Percentiles rank a stretch among this genome's conserved stretches.
phyloP scores from a whole-genome alignment of 2,888 invertebrate species.

The Deroplatys truncata region DNA sequence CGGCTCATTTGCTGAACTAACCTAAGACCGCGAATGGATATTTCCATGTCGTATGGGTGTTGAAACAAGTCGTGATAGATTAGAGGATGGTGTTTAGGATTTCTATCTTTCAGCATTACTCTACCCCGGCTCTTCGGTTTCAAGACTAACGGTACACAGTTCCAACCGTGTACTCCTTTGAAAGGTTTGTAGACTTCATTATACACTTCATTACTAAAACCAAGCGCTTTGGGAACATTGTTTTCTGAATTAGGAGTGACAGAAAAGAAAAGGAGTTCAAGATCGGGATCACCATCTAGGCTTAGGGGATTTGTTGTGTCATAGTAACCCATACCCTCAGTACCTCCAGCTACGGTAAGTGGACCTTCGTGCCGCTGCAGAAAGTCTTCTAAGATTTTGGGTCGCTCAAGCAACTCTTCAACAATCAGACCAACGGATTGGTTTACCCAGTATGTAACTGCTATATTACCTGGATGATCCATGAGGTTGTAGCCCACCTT shows the following conservation, averaged over 20 bases:
- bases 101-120: constrained; percentile 73
- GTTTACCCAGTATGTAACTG: constrained; percentile 68
- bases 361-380: constrained; percentile 62
- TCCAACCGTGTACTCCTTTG: constrained; percentile 41
- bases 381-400: constrained; percentile 50
- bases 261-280: not conserved
- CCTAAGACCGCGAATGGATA: constrained; percentile 34
- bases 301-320: constrained; percentile 57
- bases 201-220: constrained; percentile 43
- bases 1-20: constrained; percentile 56
- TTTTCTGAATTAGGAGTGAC: not conserved
- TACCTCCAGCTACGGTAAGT: constrained; percentile 71
- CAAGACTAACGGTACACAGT: constrained; percentile 59
- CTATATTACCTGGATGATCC: constrained; percentile 72
- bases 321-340: constrained; percentile 72
- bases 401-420: not conserved
- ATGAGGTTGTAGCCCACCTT: constrained; percentile 78
- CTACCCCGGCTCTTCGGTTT: constrained; percentile 77
- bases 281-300: not conserved
- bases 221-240: constrained; percentile 37
- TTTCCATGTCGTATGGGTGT: constrained; percentile 43
- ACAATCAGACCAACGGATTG: constrained; percentile 46
- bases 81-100: constrained; percentile 78
- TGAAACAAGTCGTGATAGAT: constrained; percentile 92
- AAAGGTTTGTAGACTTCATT: constrained; percentile 45